Percentiles rank a stretch among this genome's conserved stretches.
Evolutionary conservation across 1,140 invertebrate species (phyloP).

Genomic region (Heterodera schachtii): DNA sequence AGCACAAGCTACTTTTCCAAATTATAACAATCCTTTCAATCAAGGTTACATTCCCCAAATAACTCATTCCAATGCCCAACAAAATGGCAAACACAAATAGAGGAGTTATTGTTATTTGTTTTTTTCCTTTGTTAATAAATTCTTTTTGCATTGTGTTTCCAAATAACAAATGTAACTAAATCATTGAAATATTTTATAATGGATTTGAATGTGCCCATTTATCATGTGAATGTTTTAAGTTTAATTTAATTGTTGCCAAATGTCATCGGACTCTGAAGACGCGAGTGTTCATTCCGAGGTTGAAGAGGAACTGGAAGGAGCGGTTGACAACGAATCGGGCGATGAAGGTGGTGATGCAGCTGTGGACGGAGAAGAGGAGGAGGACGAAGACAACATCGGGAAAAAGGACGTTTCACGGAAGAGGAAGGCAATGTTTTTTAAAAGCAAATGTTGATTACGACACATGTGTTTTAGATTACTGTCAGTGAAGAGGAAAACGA

Average conservation of each 20-base stretch:
- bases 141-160: too few relatives aligned
- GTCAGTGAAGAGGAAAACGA: slow-evolving; percentile 50
- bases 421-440: neutral
- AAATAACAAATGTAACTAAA: too few relatives aligned
- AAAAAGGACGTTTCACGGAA: slow-evolving; percentile 2
- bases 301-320: slow-evolving; percentile 2
- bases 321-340: slow-evolving; percentile 16
- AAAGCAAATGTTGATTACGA: neutral
- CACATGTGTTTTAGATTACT: neutral
- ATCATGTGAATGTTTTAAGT: too few relatives aligned
- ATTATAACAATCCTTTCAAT: neutral
- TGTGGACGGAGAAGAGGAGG: neutral
- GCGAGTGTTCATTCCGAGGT: slow-evolving; percentile 25
- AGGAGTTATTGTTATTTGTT: neutral
- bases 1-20: neutral
- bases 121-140: too few relatives aligned
- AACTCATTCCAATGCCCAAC: neutral
- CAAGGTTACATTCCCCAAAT: neutral
- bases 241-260: neutral
- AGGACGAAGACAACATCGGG: slow-evolving; percentile 1
- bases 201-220: too few relatives aligned
- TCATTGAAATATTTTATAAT: too few relatives aligned
- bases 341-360: slow-evolving; percentile 12
- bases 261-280: slow-evolving; percentile 25
- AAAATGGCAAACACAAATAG: neutral